phyloP scores from a whole-genome alignment of 2,888 invertebrate genomes.

The Pterobdella sp. region DNA sequence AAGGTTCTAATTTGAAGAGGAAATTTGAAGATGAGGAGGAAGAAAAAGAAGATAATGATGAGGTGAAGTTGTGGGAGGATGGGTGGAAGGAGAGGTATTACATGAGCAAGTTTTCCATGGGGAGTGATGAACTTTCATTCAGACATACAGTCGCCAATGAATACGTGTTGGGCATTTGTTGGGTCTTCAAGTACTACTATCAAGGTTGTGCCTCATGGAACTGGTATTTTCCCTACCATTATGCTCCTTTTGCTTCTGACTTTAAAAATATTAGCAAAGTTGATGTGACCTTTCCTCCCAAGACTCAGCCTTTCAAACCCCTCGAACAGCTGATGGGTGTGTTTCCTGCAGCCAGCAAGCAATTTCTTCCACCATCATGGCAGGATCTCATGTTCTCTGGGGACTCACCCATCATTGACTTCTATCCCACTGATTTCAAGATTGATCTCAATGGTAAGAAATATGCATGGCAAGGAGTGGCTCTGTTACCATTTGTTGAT shows the following conservation, averaged over 20 bases:
- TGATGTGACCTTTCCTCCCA: conserved; percentile 72
- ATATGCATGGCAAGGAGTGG: conserved; percentile 95
- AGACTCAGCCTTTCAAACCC: conserved; percentile 86
- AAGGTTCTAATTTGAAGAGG: not conserved
- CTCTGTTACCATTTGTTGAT: conserved; percentile 92
- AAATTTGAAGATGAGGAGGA: conserved; percentile 59
- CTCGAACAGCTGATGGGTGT: conserved; percentile 98
- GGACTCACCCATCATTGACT: conserved; percentile 88
- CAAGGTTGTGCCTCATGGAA: conserved; percentile 99
- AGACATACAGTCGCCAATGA: conserved; percentile 82
- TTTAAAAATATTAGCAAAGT: conserved; percentile 82
- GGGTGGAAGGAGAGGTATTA: conserved; percentile 98
- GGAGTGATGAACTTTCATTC: conserved; percentile 60
- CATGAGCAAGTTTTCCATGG: conserved; percentile 58
- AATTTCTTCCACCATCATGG: conserved; percentile 89
- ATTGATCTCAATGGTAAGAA: conserved; percentile 98
- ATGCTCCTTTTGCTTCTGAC: conserved; percentile 98
- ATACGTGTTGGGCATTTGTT: conserved; percentile 90
- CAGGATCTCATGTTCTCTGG: conserved; percentile 68
- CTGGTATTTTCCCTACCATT: conserved; percentile 99
- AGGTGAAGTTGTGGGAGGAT: conserved; percentile 76
- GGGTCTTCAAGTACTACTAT: conserved; percentile 97
- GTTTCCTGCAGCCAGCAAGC: conserved; percentile 91
- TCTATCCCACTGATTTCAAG: conserved; percentile 92
- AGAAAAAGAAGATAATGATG: conserved; percentile 71